phyloP scores from a whole-genome alignment of 2,888 invertebrate genomes.

The Hymenopus coronatus region DNA sequence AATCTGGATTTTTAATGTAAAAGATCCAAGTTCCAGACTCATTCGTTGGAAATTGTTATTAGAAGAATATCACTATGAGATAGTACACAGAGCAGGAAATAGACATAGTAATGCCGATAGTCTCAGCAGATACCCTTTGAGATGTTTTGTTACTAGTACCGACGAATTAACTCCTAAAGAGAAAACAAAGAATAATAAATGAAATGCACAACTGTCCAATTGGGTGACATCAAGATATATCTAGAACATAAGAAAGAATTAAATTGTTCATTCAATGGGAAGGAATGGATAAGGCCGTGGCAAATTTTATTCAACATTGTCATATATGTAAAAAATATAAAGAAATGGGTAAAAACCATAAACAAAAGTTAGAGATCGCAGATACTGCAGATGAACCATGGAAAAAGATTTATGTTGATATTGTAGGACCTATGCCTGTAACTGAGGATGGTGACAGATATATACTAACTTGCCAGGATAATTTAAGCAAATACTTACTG shows the following conservation, averaged over 20 bases:
- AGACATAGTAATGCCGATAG: slow-evolving; percentile 19
- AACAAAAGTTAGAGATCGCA: too few relatives aligned
- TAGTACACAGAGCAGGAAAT: slow-evolving; percentile 20
- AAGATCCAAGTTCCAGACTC: slow-evolving; percentile 15
- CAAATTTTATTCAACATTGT: not conserved
- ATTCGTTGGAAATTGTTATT: slow-evolving; percentile 20
- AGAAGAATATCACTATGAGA: slow-evolving; percentile 20
- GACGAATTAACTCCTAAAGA: not conserved
- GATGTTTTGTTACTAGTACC: not conserved
- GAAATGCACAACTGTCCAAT: not conserved
- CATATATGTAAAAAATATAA: not conserved
- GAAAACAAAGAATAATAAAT: not conserved
- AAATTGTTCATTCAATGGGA: not conserved
- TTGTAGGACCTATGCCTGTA: too few relatives aligned
- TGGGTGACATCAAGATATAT: not conserved
- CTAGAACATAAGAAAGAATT: not conserved
- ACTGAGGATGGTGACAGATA: too few relatives aligned
- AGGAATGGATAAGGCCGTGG: not conserved
- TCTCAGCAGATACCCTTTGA: not conserved
- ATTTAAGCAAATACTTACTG: too few relatives aligned
- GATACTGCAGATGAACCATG: too few relatives aligned
- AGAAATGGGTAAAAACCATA: too few relatives aligned
- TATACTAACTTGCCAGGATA: too few relatives aligned
- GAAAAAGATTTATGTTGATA: too few relatives aligned
- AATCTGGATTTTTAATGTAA: slow-evolving; percentile 12